phyloP scores from a whole-genome alignment of 1,140 invertebrate species.

The Bombus superbus region DNA sequence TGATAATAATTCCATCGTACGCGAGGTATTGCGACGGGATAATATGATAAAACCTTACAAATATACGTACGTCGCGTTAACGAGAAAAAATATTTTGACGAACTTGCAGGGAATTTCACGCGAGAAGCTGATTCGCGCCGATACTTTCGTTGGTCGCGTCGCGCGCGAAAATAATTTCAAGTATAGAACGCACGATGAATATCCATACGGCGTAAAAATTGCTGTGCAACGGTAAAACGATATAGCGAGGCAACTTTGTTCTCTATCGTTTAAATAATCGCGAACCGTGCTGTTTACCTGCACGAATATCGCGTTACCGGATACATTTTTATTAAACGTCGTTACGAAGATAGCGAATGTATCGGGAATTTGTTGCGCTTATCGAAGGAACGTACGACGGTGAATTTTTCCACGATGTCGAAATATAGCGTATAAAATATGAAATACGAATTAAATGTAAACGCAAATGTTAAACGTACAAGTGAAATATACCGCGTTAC shows the following conservation, averaged over 20 bases:
- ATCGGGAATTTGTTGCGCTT: not conserved
- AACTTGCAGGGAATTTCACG: no score
- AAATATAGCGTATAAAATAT: no score
- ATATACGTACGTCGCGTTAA: not conserved
- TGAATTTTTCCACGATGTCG: not conserved
- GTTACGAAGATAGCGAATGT: no score
- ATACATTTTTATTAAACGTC: not conserved
- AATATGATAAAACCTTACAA: no score
- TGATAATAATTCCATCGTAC: no score
- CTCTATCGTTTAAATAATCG: not conserved
- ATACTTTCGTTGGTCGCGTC: not conserved
- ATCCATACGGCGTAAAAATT: not conserved
- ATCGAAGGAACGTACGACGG: not conserved
- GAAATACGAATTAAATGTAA: not conserved
- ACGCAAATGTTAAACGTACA: not conserved
- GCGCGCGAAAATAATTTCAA: not conserved
- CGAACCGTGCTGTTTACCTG: not conserved
- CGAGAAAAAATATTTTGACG: not conserved
- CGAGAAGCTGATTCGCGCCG: not conserved
- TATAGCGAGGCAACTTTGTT: not conserved
- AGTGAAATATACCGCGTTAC: no score
- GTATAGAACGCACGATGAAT: not conserved
- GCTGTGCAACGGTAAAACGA: not conserved
- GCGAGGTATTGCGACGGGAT: no score
- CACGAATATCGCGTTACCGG: not conserved